Evolutionary conservation across 2,888 invertebrate species (phyloP), one percentile per base, ranked within the genome.

Genomic region (Metallyticus violacea): DNA sequence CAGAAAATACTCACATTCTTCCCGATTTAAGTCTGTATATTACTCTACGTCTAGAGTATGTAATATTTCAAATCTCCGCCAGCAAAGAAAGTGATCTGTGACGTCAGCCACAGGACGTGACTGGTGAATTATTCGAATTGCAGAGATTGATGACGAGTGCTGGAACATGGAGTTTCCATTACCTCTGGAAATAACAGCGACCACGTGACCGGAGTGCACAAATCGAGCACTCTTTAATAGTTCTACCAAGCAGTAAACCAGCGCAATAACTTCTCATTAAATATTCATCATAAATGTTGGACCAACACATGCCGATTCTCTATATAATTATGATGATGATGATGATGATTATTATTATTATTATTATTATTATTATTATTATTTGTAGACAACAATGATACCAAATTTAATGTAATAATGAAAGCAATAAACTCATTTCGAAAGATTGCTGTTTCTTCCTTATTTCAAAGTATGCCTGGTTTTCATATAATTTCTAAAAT

Each of bases 91-190:
- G 40, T 4, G 40, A 62, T 62, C 40, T 62, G 40, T 62, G 40
- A 62, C 40, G 40, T 62, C 40, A 22, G 9, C 40, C 9, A 9
- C 3, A 62, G 40, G 40, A 62, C 9, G 15, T 9, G 9, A 22
- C 40, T 22, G 4, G 40, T 62, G 40, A 62, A 62, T 62, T 62
- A 62, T 62, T 62, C 15, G 40, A 62, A 62, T 62, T 22, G 40
- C 40, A 15, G 15, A 62, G 40, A 62, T 62, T 62, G 40, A 62
- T 62, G 90, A 90, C 89, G 89, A 89, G 90, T 90, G 90, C 90
- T 90, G 90, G 90, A 91, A 91, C 91, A 91, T 89, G 90, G 90
- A 90, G 91, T 91, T 91, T 91, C 91, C 91, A 91, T 91, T 91
- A 91, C 90, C 90, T 88, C 87, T 88, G 88, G 62, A 77, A 77